A percentile compares a stretch with the other conserved stretches of the same genome.
These are phyloP conservation scores for Halisarca cf. caerulea DNA, from an alignment of 37 sponge, comb jelly and placozoan genomes.

Conservation along the genomic window DNA sequence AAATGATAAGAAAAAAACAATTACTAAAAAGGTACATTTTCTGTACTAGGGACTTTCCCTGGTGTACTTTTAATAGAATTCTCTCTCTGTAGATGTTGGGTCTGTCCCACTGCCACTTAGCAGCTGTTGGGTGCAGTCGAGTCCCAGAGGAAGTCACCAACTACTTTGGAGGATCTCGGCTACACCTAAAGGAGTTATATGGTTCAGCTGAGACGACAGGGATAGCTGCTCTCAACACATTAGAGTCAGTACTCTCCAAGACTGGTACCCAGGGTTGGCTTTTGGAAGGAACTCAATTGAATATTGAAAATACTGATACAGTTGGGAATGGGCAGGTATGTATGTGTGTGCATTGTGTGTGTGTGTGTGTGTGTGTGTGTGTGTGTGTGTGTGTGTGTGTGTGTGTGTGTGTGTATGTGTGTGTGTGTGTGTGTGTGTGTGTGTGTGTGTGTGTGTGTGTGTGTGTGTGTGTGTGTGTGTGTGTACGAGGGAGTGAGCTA, in stretches of 20 bases:
- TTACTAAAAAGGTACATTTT: too few species aligned
- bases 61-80: slow-evolving; percentile 44
- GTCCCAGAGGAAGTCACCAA: neutral
- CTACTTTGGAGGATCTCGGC: neutral
- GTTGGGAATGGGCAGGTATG: slow-evolving; percentile 84
- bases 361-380: neutral
- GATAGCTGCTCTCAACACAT: slow-evolving; percentile 20
- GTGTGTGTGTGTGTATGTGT: too few species aligned
- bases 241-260: slow-evolving; percentile 31
- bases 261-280: slow-evolving; percentile 54
- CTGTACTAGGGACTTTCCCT: neutral
- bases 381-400: too few species aligned
- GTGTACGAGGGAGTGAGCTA: too few species aligned
- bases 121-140: slow-evolving; percentile 31
- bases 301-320: slow-evolving; percentile 69
- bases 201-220: slow-evolving; percentile 77
- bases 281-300: slow-evolving; percentile 42
- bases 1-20: too few species aligned
- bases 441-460: too few species aligned
- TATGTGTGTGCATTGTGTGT: neutral
- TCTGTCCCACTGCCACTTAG: slow-evolving; percentile 63
- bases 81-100: slow-evolving; percentile 73
- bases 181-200: neutral
- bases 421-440: too few species aligned
- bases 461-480: too few species aligned